phyloP scores from a whole-genome alignment of 2,888 invertebrate genomes.

The Dryobotodes eremita region DNA sequence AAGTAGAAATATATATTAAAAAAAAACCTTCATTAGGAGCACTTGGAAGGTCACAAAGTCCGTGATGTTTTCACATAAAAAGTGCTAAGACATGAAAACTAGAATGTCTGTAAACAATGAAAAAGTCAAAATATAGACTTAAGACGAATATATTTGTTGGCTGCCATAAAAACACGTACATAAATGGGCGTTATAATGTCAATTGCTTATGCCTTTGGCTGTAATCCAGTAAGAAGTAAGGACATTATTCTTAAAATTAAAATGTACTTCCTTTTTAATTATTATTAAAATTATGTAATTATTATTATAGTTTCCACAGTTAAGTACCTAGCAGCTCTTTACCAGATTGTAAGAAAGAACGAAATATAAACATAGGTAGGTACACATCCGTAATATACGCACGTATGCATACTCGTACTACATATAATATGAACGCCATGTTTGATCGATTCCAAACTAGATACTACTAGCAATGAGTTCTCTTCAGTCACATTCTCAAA shows the following conservation, averaged over 20 bases:
- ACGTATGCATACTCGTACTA: neutral
- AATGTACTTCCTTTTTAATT: neutral
- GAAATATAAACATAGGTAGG: too few species aligned
- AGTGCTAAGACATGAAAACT: conserved; percentile 15
- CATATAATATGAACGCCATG: too few species aligned
- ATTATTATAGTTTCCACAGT: neutral
- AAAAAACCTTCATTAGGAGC: conserved; percentile 22
- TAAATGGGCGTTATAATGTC: neutral
- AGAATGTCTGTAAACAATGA: conserved; percentile 23
- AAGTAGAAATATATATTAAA: conserved; percentile 43
- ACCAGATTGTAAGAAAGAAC: neutral
- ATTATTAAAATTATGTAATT: neutral
- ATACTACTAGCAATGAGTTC: neutral
- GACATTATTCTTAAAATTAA: too few species aligned
- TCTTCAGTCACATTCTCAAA: neutral
- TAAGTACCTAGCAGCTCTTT: neutral
- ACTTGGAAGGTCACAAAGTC: conserved; percentile 20
- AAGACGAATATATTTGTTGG: conserved; percentile 2
- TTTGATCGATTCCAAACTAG: neutral
- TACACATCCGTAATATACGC: too few species aligned
- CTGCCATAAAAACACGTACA: neutral
- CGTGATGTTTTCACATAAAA: conserved; percentile 28
- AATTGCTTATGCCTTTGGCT: neutral
- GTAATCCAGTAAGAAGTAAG: neutral
- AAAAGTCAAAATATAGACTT: neutral